Base-by-base conservation (phyloP, 1,140 invertebrate species). In the Microplitis demolitor region DNA sequence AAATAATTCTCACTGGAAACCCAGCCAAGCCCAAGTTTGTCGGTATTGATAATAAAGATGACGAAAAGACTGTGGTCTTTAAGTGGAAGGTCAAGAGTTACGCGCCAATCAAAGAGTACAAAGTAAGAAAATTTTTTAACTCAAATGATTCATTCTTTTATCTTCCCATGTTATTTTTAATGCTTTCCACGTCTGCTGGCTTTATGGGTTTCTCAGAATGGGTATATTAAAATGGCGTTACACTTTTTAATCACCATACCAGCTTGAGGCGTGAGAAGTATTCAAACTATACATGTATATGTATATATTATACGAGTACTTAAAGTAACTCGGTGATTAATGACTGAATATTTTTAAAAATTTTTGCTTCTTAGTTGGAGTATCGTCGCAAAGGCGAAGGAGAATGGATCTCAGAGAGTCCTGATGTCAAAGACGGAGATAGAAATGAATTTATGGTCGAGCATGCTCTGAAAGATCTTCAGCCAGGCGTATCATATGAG, bases 61-160 rank as follows among this genome's bases (percentile, higher is more conserved):
- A 81, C 24, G 76, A 84, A 37, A 80, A 83, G 53, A 82, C 82
- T 53, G 54, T 82, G 69, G 85, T 86, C 56, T 69, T 89, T 1
- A 87, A 84, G 13, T 89, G 88, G 88, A 78, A 77, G 14, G 77
- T 88, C 35, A 83, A 88, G 33, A 89, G 88, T 76, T 88, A 82
- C 62, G 83, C 87, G 2, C 87, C 87, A 0, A 87, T 89, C 13
- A 81, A 76, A 9, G 85, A 88, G 71, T 88, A 87, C 72, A 80
- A 81, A 66, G 83, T 85, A 73, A 77, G 54, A 3, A 39, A n/a
- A 24, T 45, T 45, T 45, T 6, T 45, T 5, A 45, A 24, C 2
- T 24, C 24, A 24, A 24, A 24, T 24, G 24, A 24, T 11, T 11
- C 8, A 45, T 45, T 45, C n/a, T 9, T 9, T 9, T 3, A 11